phyloP scores from a whole-genome alignment of 92 coral and sea anemone species.

The Scolanthus callimorphus region DNA sequence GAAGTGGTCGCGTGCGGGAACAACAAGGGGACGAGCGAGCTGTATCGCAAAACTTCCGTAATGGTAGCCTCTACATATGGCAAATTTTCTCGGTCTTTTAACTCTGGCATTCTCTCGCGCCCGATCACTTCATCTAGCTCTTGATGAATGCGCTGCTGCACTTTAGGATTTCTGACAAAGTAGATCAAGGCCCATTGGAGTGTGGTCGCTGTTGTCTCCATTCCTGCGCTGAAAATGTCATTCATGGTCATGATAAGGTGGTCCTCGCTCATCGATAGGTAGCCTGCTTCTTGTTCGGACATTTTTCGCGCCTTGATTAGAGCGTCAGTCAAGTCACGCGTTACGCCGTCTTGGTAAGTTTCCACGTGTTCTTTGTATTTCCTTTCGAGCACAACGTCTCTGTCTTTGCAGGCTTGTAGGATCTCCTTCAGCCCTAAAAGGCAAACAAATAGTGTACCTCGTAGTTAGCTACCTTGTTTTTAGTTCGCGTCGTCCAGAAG shows the following conservation, averaged over 20 bases:
- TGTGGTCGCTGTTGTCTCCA: slow-evolving; percentile 87
- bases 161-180: slow-evolving; percentile 75
- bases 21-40: slow-evolving; percentile 87
- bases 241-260: slow-evolving; percentile 78
- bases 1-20: slow-evolving; percentile 94
- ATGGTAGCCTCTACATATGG: slow-evolving; percentile 90
- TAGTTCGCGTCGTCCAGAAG: not conserved
- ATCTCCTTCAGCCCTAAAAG: slow-evolving; percentile 36
- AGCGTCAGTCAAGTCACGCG: slow-evolving; percentile 97
- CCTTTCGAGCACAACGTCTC: slow-evolving; percentile 75
- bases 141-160: slow-evolving; percentile 73
- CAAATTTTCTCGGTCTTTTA: slow-evolving; percentile 69
- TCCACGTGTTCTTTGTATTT: slow-evolving; percentile 77
- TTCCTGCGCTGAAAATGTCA: slow-evolving; percentile 91
- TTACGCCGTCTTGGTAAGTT: slow-evolving; percentile 77
- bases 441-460: too few relatives aligned
- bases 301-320: slow-evolving; percentile 62
- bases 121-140: slow-evolving; percentile 82
- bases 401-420: slow-evolving; percentile 72
- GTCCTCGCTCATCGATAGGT: slow-evolving; percentile 68
- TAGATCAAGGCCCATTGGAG: slow-evolving; percentile 91
- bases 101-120: slow-evolving; percentile 68
- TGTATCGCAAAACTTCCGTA: slow-evolving; percentile 76
- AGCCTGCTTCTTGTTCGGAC: slow-evolving; percentile 31
- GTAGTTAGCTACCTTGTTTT: not conserved